Evolutionary conservation across 1,140 invertebrate genomes (phyloP), one percentile per base, ranked within the genome.

Genomic region (Papilio machaon): DNA sequence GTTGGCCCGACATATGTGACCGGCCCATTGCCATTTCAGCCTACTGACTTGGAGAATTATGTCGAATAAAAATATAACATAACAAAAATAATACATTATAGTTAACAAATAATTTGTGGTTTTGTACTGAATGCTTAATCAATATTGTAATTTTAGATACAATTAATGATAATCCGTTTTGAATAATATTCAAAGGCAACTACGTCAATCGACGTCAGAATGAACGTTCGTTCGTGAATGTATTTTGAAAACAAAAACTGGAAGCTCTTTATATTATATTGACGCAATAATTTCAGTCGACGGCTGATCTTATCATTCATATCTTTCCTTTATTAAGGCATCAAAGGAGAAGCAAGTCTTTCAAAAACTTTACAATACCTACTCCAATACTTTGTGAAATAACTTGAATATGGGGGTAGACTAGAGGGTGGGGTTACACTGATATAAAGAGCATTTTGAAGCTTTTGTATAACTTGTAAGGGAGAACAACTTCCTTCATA

Each of bases 361-460:
- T 84, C 83, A 80, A 82, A 82, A 82, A 84, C 83, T 84, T 84
- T 80, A 80, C 83, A 84, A 82, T 82, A 82, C 73, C 78, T 80
- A 80, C 81, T 80, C 60, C 73, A 80, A 75, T 82, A 52, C 38
- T 81, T 81, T 77, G 38, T 77, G 80, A 64, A 78, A 83, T 83
- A 80, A 84, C 78, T 84, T 81, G 73, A 82, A 75, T 80, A 49
- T 81, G 64, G 54, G 23, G 54, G 38, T 2, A 3, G 6, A 38
- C 77, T n/a, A n/a, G 38, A n/a, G 46, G 43, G 76, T 19, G 75
- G 79, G 81, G 81, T 80, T 77, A 82, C 78, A 82, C 67, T 80
- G 75, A 58, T 70, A 75, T 49, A 82, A 80, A 80, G 78, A 80
- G 73, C 81, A 79, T 84, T 84, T 80, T 15, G 11, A 46, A 82